A percentile compares a stretch with the other conserved stretches of the same genome.
Evolutionary conservation across 2,113 vertebrate species (phyloP).

Genomic region (Cromileptes altivelis): DNA sequence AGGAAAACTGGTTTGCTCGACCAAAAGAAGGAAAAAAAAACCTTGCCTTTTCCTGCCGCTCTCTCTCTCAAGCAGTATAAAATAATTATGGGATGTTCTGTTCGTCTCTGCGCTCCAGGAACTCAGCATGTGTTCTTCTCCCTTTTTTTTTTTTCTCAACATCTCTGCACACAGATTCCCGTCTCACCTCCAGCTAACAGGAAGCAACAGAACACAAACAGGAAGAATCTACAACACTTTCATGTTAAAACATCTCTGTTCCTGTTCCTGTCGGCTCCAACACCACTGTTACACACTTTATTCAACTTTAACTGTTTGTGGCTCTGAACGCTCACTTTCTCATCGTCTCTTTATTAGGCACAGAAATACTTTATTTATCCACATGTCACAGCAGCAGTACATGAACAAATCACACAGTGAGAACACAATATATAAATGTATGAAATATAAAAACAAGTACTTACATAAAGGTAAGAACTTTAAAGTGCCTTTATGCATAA

Average conservation of each 20-base stretch:
- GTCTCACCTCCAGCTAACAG: constrained; percentile 50
- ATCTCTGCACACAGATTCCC: background rate
- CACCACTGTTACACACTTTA: too few relatives aligned
- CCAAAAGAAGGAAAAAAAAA: background rate
- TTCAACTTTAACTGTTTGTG: background rate
- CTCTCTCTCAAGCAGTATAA: constrained; percentile 46
- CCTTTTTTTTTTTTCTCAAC: background rate
- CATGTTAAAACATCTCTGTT: constrained; percentile 41
- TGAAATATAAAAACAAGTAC: background rate
- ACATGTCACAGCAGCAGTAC: background rate
- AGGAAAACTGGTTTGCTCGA: constrained; percentile 14
- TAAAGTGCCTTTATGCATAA: too few relatives aligned
- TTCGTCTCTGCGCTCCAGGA: constrained; percentile 61
- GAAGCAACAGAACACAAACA: constrained; percentile 56
- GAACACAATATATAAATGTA: background rate
- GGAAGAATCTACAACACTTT: constrained; percentile 45
- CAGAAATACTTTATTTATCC: too few relatives aligned
- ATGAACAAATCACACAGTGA: background rate
- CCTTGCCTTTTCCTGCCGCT: background rate
- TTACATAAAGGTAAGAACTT: background rate
- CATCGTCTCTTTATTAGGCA: background rate
- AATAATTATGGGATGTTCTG: constrained; percentile 70
- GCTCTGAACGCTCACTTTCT: background rate
- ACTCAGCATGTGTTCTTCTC: constrained; percentile 47
- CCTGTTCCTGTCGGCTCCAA: constrained; percentile 9